A percentile compares a stretch with the other conserved stretches of the same genome.
Conservation (phyloP, 2,797 vertebrate genomes). For the Miichthys miiuy region DNA sequence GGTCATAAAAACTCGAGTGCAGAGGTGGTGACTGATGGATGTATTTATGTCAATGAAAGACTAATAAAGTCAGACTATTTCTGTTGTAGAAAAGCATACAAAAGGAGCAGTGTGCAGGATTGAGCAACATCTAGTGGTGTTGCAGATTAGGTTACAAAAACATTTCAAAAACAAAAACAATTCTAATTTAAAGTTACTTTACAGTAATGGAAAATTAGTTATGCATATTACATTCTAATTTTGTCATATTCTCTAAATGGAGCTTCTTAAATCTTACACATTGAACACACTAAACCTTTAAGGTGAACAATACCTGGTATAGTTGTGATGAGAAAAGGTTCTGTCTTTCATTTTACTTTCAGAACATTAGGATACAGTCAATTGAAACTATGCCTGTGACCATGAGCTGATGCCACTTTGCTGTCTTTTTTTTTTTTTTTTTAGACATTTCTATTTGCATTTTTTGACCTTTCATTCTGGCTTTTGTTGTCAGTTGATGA, state of each 20-base stretch:
- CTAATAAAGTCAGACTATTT: constrained; percentile 10
- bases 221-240: too few relatives aligned
- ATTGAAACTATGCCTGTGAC: not conserved
- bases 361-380: not conserved
- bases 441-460: not conserved
- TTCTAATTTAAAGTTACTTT: too few relatives aligned
- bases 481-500: constrained; percentile 21
- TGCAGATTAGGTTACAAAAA: too few relatives aligned
- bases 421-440: not conserved
- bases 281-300: too few relatives aligned
- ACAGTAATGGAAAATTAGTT: too few relatives aligned
- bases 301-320: too few relatives aligned
- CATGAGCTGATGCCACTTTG: not conserved
- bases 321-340: not conserved
- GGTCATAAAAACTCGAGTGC: constrained; percentile 53
- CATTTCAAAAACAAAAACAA: too few relatives aligned
- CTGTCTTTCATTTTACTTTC: not conserved
- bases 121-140: too few relatives aligned
- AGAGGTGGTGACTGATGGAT: constrained; percentile 49
- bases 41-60: constrained; percentile 50
- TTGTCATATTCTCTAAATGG: too few relatives aligned
- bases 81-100: not conserved
- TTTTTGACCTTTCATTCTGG: not conserved
- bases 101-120: too few relatives aligned
- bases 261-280: too few relatives aligned